phyloP scores from a whole-genome alignment of 2,113 vertebrate genomes.

The Oceanodroma tethys region DNA sequence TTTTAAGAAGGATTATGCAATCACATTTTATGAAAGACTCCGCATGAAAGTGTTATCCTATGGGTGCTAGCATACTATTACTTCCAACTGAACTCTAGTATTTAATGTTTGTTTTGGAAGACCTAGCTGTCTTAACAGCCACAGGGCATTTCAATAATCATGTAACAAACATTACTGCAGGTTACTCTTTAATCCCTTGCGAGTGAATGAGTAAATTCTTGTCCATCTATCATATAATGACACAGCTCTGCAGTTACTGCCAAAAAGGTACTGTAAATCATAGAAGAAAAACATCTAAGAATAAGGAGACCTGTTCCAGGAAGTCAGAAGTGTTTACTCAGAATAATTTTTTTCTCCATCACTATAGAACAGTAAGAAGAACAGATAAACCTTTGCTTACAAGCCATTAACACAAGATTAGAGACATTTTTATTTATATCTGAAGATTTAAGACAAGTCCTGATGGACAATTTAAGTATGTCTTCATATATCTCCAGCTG shows the following conservation, averaged over 20 bases:
- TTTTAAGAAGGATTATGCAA: neutral
- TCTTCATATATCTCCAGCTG: neutral
- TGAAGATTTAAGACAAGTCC: neutral
- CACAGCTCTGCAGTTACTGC: neutral
- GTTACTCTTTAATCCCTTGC: constrained; percentile 57
- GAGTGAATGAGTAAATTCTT: constrained; percentile 51
- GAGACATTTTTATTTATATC: neutral
- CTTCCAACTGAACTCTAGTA: constrained; percentile 21
- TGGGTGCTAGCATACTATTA: neutral
- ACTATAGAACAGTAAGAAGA: neutral
- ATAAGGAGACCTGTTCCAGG: neutral
- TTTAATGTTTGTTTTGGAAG: constrained; percentile 54
- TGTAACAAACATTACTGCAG: constrained; percentile 52
- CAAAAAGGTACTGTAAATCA: constrained; percentile 33
- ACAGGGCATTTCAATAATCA: constrained; percentile 59
- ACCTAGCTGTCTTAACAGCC: constrained; percentile 48
- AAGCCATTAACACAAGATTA: neutral
- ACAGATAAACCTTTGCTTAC: neutral
- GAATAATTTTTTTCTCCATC: neutral
- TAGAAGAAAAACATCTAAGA: neutral
- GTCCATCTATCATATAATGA: constrained; percentile 29
- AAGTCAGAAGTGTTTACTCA: neutral
- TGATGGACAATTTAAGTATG: neutral
- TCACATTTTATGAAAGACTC: neutral
- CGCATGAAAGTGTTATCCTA: neutral